phyloP scores from a whole-genome alignment of 30 jellyfish, hydroid and myxozoan species.

The Catostylus mosaicus region DNA sequence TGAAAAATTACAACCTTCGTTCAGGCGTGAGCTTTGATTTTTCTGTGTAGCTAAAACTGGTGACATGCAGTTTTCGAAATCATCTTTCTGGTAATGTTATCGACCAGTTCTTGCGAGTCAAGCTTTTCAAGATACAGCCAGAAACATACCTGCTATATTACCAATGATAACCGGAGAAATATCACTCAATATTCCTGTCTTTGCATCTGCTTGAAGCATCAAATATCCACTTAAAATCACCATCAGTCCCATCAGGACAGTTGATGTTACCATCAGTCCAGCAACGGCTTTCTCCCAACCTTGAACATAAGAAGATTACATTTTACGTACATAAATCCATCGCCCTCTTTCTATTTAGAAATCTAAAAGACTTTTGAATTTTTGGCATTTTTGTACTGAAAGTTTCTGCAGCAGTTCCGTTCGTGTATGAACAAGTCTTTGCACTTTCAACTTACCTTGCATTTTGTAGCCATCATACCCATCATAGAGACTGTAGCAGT shows the following conservation, averaged over 20 bases:
- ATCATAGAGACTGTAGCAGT: slow-evolving; percentile 36
- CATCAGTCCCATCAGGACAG: slow-evolving; percentile 51
- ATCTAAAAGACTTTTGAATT: no score
- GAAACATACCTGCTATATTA: slow-evolving; percentile 45
- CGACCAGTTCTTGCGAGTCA: no score
- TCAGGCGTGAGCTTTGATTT: no score
- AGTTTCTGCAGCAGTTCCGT: no score
- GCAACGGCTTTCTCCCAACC: slow-evolving; percentile 67
- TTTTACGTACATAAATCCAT: no score
- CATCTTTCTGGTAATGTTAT: no score
- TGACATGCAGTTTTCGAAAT: no score
- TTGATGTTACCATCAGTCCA: slow-evolving; percentile 64
- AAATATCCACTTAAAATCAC: slow-evolving; percentile 38
- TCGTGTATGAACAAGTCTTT: no score
- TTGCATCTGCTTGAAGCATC: slow-evolving; percentile 18
- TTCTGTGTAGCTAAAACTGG: no score
- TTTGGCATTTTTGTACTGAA: no score
- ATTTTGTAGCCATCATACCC: slow-evolving; percentile 20
- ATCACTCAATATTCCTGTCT: slow-evolving; percentile 59
- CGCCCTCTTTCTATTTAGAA: no score
- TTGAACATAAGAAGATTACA: not conserved
- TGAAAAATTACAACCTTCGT: no score
- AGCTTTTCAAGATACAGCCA: not conserved
- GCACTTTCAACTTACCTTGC: slow-evolving; percentile 33
- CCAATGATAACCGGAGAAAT: slow-evolving; percentile 57